Percentiles rank a stretch among this genome's conserved stretches.
phyloP scores from a whole-genome alignment of 2,888 invertebrate species.

The Drosophila parthenogenetica region DNA sequence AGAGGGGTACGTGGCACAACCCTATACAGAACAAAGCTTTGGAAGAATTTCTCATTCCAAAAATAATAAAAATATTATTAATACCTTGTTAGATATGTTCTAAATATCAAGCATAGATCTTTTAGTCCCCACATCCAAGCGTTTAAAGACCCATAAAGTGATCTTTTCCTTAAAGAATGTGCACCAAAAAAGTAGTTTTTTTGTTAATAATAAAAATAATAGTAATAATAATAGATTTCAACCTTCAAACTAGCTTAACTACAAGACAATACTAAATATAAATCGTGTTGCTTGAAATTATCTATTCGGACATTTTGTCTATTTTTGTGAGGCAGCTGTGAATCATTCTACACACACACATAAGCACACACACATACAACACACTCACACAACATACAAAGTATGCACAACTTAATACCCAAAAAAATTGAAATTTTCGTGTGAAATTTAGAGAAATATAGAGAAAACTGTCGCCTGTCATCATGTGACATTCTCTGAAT shows the following conservation, averaged over 20 bases:
- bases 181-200: background rate
- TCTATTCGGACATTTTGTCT: constrained; percentile 55
- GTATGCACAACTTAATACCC: constrained; percentile 54
- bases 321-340: constrained; percentile 52
- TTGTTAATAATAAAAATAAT: background rate
- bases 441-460: constrained; percentile 29
- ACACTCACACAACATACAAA: constrained; percentile 21
- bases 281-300: constrained; percentile 51
- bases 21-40: too few relatives aligned
- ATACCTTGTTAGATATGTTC: too few relatives aligned
- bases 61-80: too few relatives aligned
- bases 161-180: background rate
- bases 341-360: constrained; percentile 56
- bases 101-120: too few relatives aligned
- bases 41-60: too few relatives aligned
- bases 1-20: too few relatives aligned
- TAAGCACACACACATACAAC: constrained; percentile 6
- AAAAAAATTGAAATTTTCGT: constrained; percentile 51
- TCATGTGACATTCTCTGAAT: constrained; percentile 73
- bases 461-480: constrained; percentile 69
- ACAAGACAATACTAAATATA: constrained; percentile 54
- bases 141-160: background rate
- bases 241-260: constrained; percentile 57
- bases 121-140: too few relatives aligned
- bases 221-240: constrained; percentile 36